Base-by-base conservation (phyloP, 1,140 invertebrate genomes). In the Galleria mellonella region DNA sequence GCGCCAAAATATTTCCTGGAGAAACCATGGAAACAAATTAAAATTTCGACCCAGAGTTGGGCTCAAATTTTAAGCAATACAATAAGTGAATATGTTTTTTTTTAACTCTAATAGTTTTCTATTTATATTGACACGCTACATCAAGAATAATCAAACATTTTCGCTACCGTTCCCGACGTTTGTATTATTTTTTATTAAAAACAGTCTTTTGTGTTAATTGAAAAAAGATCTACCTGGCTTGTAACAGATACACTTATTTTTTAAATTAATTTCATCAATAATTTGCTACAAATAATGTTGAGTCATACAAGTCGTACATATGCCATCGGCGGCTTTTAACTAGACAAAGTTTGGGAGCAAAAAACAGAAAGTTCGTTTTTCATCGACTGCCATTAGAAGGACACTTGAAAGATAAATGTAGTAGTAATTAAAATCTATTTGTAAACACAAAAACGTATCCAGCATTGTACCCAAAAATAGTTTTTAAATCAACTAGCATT, bases 261-360 rank as follows among this genome's bases (percentile, higher is more conserved):
- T 53, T 64, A 83, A 84, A 85, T 85, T 81, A 85, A 85, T 83
- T 81, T 77, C 57, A 43, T 78, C 62, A 75, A 73, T 77, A 69
- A 70, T 55, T 61, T 55, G 55, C 58, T 52, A 53, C 53, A 37
- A 62, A 76, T 72, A 74, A 13, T 79, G 78, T 65, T 62, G 62
- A 84, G 76, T 84, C 81, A 84, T 72, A 72, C 57, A 61, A 53
- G 56, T 57, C 55, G 55, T 64, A 62, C 52, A 47, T 50, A 53
- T 70, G 64, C 69, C 65, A 75, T 61, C 68, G 62, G 58, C 62
- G 45, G 67, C 75, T 74, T 70, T 72, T 72, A 78, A 63, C 59
- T 55, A 55, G 47, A 54, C 42, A 46, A 51, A 43, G 32, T 61
- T 53, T 51, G 52, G 50, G 51, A 49, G 47, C 49, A 67, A 73